phyloP scores from a whole-genome alignment of 2,797 vertebrate genomes.

The Nothura maculosa region DNA sequence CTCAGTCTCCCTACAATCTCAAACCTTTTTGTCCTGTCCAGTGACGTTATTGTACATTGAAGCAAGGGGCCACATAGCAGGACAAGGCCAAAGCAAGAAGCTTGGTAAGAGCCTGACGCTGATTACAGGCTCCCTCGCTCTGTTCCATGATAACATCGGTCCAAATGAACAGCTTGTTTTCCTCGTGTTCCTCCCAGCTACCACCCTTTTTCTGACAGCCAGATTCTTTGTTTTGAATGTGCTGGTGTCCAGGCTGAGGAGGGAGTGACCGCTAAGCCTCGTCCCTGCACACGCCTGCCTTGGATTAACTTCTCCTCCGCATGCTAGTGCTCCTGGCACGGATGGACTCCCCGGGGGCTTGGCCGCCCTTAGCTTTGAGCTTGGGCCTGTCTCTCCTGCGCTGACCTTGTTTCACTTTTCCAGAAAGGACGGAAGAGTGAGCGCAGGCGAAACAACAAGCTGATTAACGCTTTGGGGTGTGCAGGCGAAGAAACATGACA shows the following conservation, averaged over 20 bases:
- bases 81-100: neutral
- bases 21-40: conserved; percentile 12
- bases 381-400: neutral
- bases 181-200: neutral
- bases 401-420: conserved; percentile 9
- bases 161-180: neutral
- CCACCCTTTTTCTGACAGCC: neutral
- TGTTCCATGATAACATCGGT: neutral
- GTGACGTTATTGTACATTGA: neutral
- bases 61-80: neutral
- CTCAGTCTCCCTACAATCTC: neutral
- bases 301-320: neutral
- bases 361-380: neutral
- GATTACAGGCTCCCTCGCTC: neutral
- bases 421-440: neutral
- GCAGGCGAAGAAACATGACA: neutral
- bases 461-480: neutral
- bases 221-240: neutral
- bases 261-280: neutral
- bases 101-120: neutral
- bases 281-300: neutral
- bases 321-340: neutral
- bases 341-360: neutral
- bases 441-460: neutral
- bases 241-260: neutral